Evolutionary conservation across 2,888 invertebrate species (phyloP).

Genomic region (Auanema sp.): DNA sequence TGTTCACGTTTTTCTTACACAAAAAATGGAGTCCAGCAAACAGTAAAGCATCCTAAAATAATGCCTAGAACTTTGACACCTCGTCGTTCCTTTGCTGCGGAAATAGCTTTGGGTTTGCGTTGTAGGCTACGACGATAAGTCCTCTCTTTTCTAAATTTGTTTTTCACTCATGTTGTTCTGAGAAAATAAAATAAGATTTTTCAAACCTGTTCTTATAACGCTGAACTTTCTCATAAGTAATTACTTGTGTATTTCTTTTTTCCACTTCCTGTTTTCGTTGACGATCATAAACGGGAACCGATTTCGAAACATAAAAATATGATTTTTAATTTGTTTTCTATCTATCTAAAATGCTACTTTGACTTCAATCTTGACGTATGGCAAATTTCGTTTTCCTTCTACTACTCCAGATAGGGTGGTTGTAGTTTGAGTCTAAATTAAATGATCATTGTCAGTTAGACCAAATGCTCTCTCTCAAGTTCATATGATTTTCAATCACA

Average conservation of each 20-base stretch:
- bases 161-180: neutral
- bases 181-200: too few relatives aligned
- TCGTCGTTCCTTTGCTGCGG: conserved; percentile 63
- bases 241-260: conserved; percentile 11
- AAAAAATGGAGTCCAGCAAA: conserved; percentile 64
- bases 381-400: conserved; percentile 29
- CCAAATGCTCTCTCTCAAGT: too few relatives aligned
- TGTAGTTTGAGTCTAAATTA: conserved; percentile 34
- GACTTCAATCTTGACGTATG: conserved; percentile 39
- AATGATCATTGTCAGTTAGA: neutral
- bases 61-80: conserved; percentile 63
- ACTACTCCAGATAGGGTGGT: conserved; percentile 37
- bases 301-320: neutral
- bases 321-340: conserved; percentile 4
- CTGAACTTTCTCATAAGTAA: conserved; percentile 61
- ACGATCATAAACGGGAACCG: neutral
- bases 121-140: conserved; percentile 60
- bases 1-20: too few relatives aligned
- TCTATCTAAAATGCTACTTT: conserved; percentile 41
- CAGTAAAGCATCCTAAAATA: conserved; percentile 63
- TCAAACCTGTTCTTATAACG: conserved; percentile 62
- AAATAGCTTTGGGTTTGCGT: conserved; percentile 62
- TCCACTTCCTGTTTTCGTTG: neutral
- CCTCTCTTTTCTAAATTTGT: conserved; percentile 55
- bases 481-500: too few relatives aligned